These are phyloP conservation scores for Ochropleura plecta DNA, from an alignment of 2,888 invertebrate genomes.

Conservation along the genomic window DNA sequence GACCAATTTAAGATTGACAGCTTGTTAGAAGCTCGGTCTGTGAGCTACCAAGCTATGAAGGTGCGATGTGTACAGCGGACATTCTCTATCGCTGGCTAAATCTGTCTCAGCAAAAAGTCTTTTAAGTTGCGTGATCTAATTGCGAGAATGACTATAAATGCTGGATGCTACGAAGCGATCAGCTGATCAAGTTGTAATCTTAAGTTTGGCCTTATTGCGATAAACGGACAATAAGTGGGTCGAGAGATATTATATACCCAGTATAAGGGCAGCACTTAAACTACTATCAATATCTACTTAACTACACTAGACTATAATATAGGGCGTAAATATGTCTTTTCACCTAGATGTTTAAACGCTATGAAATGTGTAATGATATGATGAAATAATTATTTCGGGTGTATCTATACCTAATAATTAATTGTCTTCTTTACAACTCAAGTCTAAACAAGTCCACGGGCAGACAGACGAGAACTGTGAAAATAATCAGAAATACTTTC, in stretches of 20 bases:
- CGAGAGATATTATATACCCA: constrained; percentile 70
- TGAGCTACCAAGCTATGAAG: constrained; percentile 18
- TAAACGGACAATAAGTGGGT: constrained; percentile 55
- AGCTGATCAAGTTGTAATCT: constrained; percentile 40
- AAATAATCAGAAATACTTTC: constrained; percentile 25
- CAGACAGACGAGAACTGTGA: constrained; percentile 62
- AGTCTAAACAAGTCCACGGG: constrained; percentile 67
- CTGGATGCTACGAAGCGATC: constrained; percentile 22
- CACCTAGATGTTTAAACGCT: constrained; percentile 85
- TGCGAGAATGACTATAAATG: constrained; percentile 18
- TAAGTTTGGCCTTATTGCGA: constrained; percentile 47
- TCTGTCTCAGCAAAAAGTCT: constrained; percentile 20
- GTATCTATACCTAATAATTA: constrained; percentile 73
- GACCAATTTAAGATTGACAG: constrained; percentile 45
- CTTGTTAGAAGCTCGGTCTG: neutral
- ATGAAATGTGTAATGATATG: constrained; percentile 90
- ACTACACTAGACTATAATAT: constrained; percentile 81
- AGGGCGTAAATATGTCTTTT: constrained; percentile 84
- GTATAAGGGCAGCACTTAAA: constrained; percentile 81
- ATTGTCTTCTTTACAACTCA: constrained; percentile 64
- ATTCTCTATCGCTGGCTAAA: constrained; percentile 12
- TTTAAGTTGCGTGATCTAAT: constrained; percentile 15
- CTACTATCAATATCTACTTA: constrained; percentile 77
- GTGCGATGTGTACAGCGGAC: constrained; percentile 23
- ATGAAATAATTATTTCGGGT: constrained; percentile 81